Percentiles rank a stretch among this genome's conserved stretches.
These are phyloP conservation scores for Rattus rattus DNA, from an alignment of 2,113 vertebrate genomes.

Conservation along the genomic window DNA sequence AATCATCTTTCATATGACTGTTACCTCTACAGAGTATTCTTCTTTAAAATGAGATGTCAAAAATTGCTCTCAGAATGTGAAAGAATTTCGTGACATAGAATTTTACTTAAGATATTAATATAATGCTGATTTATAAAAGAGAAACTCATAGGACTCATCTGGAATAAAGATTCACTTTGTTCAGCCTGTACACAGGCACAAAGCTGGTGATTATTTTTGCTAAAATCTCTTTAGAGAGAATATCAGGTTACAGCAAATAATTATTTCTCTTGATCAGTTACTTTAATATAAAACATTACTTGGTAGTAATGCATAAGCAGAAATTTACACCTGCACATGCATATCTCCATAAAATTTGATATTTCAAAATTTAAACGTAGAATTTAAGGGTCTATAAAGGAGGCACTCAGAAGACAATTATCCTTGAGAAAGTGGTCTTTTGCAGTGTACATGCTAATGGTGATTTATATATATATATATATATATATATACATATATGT, in stretches of 20 bases:
- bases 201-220: slow-evolving; percentile 24
- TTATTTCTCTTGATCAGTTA: background rate
- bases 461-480: background rate
- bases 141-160: slow-evolving; percentile 40
- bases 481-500: too few species aligned
- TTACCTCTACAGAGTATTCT: background rate
- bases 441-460: background rate
- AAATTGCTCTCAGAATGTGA: background rate
- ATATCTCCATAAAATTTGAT: slow-evolving; percentile 64
- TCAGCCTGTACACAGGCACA: background rate
- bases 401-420: background rate
- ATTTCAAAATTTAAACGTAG: slow-evolving; percentile 61
- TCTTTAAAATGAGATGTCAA: background rate
- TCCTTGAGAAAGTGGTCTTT: background rate
- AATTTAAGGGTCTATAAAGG: background rate
- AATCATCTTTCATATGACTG: slow-evolving; percentile 9
- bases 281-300: background rate
- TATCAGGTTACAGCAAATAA: slow-evolving; percentile 72
- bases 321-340: slow-evolving; percentile 64
- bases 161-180: background rate
- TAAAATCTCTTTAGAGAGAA: slow-evolving; percentile 66
- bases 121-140: slow-evolving; percentile 40
- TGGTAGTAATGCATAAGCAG: slow-evolving; percentile 5
- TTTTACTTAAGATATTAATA: slow-evolving; percentile 14
- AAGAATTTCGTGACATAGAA: background rate